Evolutionary conservation across 2,888 invertebrate species (phyloP).

Genomic region (Ophioninae sp.): DNA sequence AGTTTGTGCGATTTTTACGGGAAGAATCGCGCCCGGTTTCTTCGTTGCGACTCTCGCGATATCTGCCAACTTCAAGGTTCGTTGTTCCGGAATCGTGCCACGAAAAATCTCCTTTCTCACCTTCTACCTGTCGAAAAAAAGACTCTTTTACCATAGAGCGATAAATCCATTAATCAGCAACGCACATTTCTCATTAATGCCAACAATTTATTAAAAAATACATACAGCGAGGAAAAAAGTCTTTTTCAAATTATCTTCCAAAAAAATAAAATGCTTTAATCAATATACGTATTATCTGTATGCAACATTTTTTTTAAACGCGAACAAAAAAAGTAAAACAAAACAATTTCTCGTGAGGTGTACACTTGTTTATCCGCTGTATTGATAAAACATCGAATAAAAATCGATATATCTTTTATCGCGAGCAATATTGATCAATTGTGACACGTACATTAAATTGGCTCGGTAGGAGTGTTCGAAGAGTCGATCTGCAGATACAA

Average conservation of each 20-base stretch:
- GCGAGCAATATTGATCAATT: not conserved
- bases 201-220: too few relatives aligned
- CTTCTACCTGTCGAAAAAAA: not conserved
- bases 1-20: slow-evolving; percentile 77
- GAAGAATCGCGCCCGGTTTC: slow-evolving; percentile 75
- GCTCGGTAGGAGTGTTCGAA: slow-evolving; percentile 62
- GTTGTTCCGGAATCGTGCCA: not conserved
- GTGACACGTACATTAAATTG: not conserved
- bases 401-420: not conserved
- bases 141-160: not conserved
- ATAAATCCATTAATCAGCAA: too few relatives aligned
- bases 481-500: slow-evolving; percentile 62
- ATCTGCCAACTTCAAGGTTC: slow-evolving; percentile 78
- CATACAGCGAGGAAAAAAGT: too few relatives aligned
- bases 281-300: too few relatives aligned
- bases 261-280: too few relatives aligned
- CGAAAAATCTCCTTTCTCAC: not conserved
- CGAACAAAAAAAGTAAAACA: too few relatives aligned
- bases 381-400: not conserved
- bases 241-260: too few relatives aligned
- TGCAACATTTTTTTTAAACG: too few relatives aligned
- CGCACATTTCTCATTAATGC: too few relatives aligned
- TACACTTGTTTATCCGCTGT: too few relatives aligned
- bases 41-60: slow-evolving; percentile 76
- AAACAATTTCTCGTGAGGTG: too few relatives aligned